Base-by-base conservation (phyloP, 2,888 invertebrate genomes). In the Metellina segmentata region DNA sequence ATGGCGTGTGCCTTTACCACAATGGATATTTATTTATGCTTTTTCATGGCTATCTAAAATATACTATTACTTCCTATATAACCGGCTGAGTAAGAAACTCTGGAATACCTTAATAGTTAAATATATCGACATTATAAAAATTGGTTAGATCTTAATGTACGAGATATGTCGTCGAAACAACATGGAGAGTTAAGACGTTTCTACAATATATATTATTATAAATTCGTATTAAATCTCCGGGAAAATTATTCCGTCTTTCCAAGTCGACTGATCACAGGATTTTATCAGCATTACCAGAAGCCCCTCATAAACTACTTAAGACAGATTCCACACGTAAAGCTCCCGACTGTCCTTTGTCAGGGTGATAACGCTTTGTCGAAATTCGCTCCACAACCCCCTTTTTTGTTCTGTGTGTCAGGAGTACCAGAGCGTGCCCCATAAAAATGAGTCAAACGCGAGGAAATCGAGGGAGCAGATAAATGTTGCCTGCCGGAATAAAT, bases 401-500 rank as follows among this genome's bases (percentile, higher is more conserved):
- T 34, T 34, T 34, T 34, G 34, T 4, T 34, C 52, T 51, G n/a
- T 19, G 8, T 16, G 5, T 51, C 6, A 51, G 51, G n/a, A 77
- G 51, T 9, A 5, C 1, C 19, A 77, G 11, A 51, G 52, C 77
- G 8, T 11, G 19, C 6, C 13, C 48, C 20, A 79, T 79, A 79
- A 79, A 79, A 79, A 79, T 61, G 53, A 79, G 61, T 48, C 34
- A 16, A 61, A 61, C 61, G 34, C 79, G 7, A 61, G 34, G 79
- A 34, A 61, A 79, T 34, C 20, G 20, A 20, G 71, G 71, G 19
- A 82, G 19, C 13, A 71, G 82, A 82, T 72, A 82, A 48, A 82
- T 72, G 61, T 81, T 61, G 34, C 69, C 48, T 20, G 11, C 20
- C 51, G 71, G 82, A 82, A 82, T 82, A 82, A 72, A 82, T 82